Evolutionary conservation across 2,888 invertebrate species (phyloP).

Genomic region (Ornithoptera priamus): DNA sequence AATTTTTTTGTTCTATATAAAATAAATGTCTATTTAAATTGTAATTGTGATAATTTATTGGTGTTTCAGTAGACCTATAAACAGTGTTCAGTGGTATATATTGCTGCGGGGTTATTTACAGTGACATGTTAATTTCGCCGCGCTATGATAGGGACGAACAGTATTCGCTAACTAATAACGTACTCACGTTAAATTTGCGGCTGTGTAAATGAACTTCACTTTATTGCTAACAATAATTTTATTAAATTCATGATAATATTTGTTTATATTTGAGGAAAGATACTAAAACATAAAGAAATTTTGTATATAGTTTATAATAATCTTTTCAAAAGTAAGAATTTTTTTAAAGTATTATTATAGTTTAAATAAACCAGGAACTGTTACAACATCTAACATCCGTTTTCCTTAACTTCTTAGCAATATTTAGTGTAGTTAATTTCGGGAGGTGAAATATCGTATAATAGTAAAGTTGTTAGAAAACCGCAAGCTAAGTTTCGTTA

Average conservation of each 20-base stretch:
- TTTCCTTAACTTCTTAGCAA: too few relatives aligned
- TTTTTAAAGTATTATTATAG: too few relatives aligned
- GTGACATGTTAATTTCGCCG: constrained; percentile 27
- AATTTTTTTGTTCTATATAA: not conserved
- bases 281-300: not conserved
- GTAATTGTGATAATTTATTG: not conserved
- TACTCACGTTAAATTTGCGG: not conserved
- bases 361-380: too few relatives aligned
- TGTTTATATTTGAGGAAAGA: not conserved
- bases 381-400: too few relatives aligned
- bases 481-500: too few relatives aligned
- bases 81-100: constrained; percentile 1
- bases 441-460: too few relatives aligned
- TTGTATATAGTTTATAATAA: too few relatives aligned
- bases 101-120: constrained; percentile 16
- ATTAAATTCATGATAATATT: not conserved
- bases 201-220: not conserved
- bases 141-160: constrained; percentile 17
- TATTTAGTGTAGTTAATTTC: too few relatives aligned
- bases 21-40: not conserved
- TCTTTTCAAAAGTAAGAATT: too few relatives aligned
- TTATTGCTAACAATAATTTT: not conserved
- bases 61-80: not conserved
- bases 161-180: constrained; percentile 11
- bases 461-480: too few relatives aligned